Evolutionary conservation across 2,888 invertebrate species (phyloP).

Genomic region (Lasioglossum villosulum): DNA sequence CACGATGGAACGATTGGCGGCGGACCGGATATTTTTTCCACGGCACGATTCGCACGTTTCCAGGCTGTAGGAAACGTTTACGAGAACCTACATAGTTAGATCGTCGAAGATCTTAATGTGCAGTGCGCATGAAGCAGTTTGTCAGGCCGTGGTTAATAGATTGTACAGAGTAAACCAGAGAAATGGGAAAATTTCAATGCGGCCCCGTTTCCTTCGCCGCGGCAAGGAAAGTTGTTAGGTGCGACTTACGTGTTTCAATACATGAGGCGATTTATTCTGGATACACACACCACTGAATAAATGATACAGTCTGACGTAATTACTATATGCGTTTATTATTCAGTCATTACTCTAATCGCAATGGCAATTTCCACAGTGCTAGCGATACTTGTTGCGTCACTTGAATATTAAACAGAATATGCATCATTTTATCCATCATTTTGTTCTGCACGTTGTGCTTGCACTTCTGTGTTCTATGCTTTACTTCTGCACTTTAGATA

Average conservation of each 20-base stretch:
- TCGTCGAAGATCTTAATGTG: slow-evolving; percentile 55
- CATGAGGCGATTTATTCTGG: background rate
- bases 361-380: slow-evolving; percentile 15
- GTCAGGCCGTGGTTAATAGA: slow-evolving; percentile 33
- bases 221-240: background rate
- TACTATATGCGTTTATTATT: slow-evolving; percentile 7
- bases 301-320: slow-evolving; percentile 4
- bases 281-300: background rate
- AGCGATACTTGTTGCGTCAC: slow-evolving; percentile 20
- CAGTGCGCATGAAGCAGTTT: slow-evolving; percentile 48
- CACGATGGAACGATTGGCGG: slow-evolving; percentile 34
- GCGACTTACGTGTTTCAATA: slow-evolving; percentile 4
- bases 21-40: slow-evolving; percentile 44
- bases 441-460: background rate
- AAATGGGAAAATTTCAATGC: slow-evolving; percentile 15
- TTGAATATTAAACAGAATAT: slow-evolving; percentile 8
- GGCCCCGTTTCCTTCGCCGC: slow-evolving; percentile 6
- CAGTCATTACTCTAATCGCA: slow-evolving; percentile 7
- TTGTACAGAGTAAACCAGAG: slow-evolving; percentile 3
- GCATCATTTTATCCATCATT: background rate
- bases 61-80: slow-evolving; percentile 57
- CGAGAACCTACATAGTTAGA: slow-evolving; percentile 39
- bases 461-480: background rate
- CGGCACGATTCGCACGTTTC: slow-evolving; percentile 38
- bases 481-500: background rate